Evolutionary conservation across 2,797 vertebrate genomes (phyloP).

Genomic region (Adrianichthys oophorus): DNA sequence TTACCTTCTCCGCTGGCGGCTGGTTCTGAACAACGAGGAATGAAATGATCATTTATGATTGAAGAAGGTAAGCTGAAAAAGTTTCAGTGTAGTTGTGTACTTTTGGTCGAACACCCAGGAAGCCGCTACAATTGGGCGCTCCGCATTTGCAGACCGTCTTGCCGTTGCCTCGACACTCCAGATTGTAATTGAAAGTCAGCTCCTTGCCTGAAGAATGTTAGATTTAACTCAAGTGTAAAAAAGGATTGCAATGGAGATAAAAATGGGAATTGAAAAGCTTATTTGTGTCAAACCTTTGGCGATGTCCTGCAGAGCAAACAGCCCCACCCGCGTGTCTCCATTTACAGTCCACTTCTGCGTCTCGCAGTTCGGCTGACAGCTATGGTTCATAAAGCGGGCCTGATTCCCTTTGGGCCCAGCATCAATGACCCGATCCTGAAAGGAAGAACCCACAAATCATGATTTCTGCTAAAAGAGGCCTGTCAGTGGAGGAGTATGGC

Average conservation of each 20-base stretch:
- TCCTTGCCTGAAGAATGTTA: constrained; percentile 83
- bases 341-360: constrained; percentile 99
- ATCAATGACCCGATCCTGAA: constrained; percentile 95
- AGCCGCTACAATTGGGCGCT: constrained; percentile 96
- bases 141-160: constrained; percentile 99
- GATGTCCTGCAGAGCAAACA: constrained; percentile 95
- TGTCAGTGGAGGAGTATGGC: neutral
- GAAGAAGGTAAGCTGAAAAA: neutral
- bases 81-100: constrained; percentile 65
- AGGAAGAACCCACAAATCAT: neutral
- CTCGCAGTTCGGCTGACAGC: constrained; percentile 98
- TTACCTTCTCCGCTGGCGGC: constrained; percentile 85
- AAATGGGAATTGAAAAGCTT: neutral
- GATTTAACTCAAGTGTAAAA: neutral
- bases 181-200: constrained; percentile 98
- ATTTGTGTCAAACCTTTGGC: constrained; percentile 83
- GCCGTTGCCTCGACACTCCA: constrained; percentile 97
- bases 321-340: constrained; percentile 94
- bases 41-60: neutral
- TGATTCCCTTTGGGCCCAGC: constrained; percentile 99
- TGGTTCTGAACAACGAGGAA: constrained; percentile 81
- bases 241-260: neutral
- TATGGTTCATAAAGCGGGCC: constrained; percentile 98
- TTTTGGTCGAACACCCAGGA: constrained; percentile 96
- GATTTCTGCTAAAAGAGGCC: neutral